These are phyloP conservation scores for Paramormyrops kingsleyae DNA, from an alignment of 2,113 vertebrate genomes.

Conservation along the genomic window DNA sequence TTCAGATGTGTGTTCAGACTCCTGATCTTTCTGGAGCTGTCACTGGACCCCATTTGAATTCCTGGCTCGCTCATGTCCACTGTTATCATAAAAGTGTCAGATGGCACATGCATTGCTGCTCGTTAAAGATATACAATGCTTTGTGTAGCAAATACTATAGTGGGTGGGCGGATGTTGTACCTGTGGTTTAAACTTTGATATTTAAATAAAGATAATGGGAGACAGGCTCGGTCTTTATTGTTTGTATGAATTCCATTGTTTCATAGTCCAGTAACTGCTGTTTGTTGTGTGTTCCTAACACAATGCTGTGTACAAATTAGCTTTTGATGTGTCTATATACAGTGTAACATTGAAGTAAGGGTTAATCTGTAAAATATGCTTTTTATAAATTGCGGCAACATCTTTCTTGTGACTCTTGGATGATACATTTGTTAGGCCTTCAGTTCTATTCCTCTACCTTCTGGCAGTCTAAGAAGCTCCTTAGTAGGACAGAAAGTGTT, in stretches of 20 bases:
- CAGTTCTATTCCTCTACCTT: neutral
- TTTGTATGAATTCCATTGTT: neutral
- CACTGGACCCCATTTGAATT: constrained; percentile 10
- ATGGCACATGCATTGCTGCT: neutral
- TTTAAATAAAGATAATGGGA: constrained; percentile 7
- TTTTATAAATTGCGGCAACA: neutral
- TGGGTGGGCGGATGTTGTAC: neutral
- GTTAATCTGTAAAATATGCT: neutral
- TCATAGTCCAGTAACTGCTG: neutral
- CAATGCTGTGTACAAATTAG: neutral
- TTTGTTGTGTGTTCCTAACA: neutral
- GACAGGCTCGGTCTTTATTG: neutral
- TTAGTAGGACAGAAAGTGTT: neutral
- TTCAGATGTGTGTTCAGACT: constrained; percentile 15
- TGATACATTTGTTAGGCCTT: neutral
- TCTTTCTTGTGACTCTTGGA: neutral
- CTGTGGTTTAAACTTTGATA: neutral
- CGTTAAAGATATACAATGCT: constrained; percentile 1
- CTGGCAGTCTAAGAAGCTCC: neutral
- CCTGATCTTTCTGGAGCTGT: constrained; percentile 7
- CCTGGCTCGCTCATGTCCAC: neutral
- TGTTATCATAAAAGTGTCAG: constrained; percentile 8
- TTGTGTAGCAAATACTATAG: neutral
- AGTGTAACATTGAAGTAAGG: neutral
- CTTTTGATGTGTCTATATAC: neutral